These are phyloP conservation scores for Scaptomyza parva DNA, from an alignment of 2,888 invertebrate genomes.

Conservation along the genomic window DNA sequence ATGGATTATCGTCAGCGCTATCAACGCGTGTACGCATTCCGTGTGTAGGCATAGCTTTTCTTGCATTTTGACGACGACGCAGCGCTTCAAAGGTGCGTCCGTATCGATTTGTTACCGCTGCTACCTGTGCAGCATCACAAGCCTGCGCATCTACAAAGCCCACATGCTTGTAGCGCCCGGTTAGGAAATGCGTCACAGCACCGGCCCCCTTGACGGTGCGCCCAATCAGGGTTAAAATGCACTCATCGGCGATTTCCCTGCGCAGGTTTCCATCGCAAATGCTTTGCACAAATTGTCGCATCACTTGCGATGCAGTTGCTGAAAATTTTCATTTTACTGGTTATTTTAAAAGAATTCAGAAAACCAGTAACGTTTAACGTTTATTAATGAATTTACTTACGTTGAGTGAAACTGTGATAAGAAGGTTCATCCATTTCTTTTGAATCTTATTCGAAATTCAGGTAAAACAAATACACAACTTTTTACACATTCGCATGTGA, in stretches of 20 bases:
- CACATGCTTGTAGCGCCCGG: constrained; percentile 14
- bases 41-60: neutral
- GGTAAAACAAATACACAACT: neutral
- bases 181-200: constrained; percentile 9
- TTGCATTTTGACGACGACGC: neutral
- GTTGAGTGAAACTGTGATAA: neutral
- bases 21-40: constrained; percentile 1
- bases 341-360: neutral
- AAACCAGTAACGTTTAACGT: neutral
- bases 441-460: neutral
- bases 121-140: constrained; percentile 4
- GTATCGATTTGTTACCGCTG: constrained; percentile 3
- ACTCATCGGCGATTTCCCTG: constrained; percentile 12
- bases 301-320: constrained; percentile 9
- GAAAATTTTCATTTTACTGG: neutral
- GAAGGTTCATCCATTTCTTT: constrained; percentile 5
- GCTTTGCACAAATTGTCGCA: constrained; percentile 11
- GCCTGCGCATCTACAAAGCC: constrained; percentile 12
- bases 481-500: neutral
- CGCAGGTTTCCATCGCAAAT: constrained; percentile 1
- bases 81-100: constrained; percentile 8
- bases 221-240: constrained; percentile 9
- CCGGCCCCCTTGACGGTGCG: constrained; percentile 6
- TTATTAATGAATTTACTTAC: neutral
- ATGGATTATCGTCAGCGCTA: neutral